These are phyloP conservation scores for Ochropleura leucogaster DNA, from an alignment of 2,888 invertebrate genomes.

Conservation along the genomic window DNA sequence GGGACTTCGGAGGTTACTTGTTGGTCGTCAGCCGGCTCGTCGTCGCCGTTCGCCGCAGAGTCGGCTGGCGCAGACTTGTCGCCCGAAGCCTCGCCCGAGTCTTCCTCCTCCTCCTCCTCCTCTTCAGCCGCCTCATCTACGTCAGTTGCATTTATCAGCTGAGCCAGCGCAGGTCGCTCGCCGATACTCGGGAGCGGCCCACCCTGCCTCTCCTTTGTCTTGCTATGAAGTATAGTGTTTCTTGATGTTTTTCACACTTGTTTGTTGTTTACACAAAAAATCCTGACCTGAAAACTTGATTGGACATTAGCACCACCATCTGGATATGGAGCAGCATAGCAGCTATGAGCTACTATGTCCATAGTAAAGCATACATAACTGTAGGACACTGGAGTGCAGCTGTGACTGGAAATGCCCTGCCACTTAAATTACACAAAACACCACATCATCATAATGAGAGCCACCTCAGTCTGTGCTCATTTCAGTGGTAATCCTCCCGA, in stretches of 20 bases:
- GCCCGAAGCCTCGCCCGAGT: slow-evolving; percentile 75
- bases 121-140: slow-evolving; percentile 86
- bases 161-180: slow-evolving; percentile 86
- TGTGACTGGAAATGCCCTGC: slow-evolving; percentile 62
- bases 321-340: slow-evolving; percentile 78
- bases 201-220: slow-evolving; percentile 79
- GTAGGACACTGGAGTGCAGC: slow-evolving; percentile 63
- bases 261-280: slow-evolving; percentile 74
- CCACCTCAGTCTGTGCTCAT: slow-evolving; percentile 61
- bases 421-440: slow-evolving; percentile 63
- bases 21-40: slow-evolving; percentile 78
- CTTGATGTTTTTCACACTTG: slow-evolving; percentile 75
- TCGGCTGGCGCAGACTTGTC: slow-evolving; percentile 76
- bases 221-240: slow-evolving; percentile 61
- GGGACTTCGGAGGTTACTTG: slow-evolving; percentile 85
- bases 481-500: slow-evolving; percentile 63
- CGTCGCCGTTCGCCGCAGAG: slow-evolving; percentile 73
- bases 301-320: slow-evolving; percentile 88
- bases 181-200: slow-evolving; percentile 78
- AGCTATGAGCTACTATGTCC: slow-evolving; percentile 75
- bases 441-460: slow-evolving; percentile 59
- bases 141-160: slow-evolving; percentile 81
- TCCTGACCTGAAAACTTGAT: slow-evolving; percentile 90
- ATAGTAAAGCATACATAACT: slow-evolving; percentile 74
- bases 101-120: slow-evolving; percentile 76